Evolutionary conservation across 2,797 vertebrate genomes (phyloP), one percentile per base, ranked within the genome.

Genomic region (Melanotaenia maccullochi): DNA sequence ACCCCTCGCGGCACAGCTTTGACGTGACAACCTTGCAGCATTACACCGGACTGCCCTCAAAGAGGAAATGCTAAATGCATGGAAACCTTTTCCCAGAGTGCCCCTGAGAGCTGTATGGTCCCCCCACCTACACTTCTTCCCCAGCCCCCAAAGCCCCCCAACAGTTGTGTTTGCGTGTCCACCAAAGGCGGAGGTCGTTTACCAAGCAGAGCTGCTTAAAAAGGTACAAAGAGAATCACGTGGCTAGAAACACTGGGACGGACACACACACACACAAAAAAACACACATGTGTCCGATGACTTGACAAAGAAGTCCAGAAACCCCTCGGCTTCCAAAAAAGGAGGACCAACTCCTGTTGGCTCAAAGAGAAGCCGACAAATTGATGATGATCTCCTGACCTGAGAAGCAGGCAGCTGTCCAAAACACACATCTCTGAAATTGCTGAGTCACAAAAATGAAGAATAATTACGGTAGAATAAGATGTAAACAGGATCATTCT

Each of bases 51-150:
- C 83, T 75, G 76, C 80, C 60, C 67, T 78, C 76, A 75, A 69
- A 86, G 80, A 91, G 93, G 89, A 91, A 91, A 87, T 33, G n/a
- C 90, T 90, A 92, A 87, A 94, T 95, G 94, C 89, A 95, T 95
- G 94, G 90, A 87, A 83, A 85, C 88, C 84, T 93, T 94, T 96
- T 95, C 92, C 85, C 73, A 91, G 84, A 59, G 80, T 79, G 75
- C 69, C 78, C 69, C 83, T 79, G 51, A 65, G 73, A 49, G 59
- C 52, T 87, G 87, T 78, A 42, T 65, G 51, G 82, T 75, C 76
- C 64, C 47, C 25, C 25, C 22, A 16, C 44, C 18, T 9, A 24
- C 52, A 16, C 22, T 54, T 25, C 54, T 30, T 18, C 54, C 54
- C 54, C 25, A 30, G 14, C 12, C 25, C 28, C 20, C 44, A 20